Evolutionary conservation across 2,113 vertebrate species (phyloP).

Genomic region (Nycticebus coucang): DNA sequence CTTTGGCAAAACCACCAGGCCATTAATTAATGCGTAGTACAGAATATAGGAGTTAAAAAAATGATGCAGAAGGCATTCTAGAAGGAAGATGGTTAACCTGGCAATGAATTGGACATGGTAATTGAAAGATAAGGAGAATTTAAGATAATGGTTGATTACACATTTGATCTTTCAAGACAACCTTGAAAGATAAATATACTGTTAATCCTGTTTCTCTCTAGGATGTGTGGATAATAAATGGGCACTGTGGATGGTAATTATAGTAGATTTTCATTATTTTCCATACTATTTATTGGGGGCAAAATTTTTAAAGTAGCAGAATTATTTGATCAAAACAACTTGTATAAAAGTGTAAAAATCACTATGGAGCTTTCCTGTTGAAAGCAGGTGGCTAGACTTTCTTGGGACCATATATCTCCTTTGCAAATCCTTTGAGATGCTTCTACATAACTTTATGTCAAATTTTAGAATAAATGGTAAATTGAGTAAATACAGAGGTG

Average conservation of each 20-base stretch:
- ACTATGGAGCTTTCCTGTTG: neutral
- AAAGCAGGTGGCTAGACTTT: neutral
- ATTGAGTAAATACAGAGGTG: neutral
- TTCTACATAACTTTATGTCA: neutral
- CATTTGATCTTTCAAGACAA: neutral
- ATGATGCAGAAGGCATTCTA: neutral
- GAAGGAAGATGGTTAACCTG: neutral
- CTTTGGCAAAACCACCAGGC: neutral
- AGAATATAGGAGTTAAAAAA: neutral
- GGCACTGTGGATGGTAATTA: neutral
- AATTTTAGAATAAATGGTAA: neutral
- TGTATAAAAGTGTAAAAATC: neutral
- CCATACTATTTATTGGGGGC: neutral
- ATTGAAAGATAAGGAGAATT: neutral
- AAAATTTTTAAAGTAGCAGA: neutral
- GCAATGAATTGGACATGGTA: neutral
- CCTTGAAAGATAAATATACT: slow-evolving; percentile 1
- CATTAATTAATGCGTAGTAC: neutral
- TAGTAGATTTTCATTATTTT: neutral
- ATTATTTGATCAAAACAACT: neutral
- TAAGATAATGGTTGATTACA: neutral
- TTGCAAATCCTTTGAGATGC: neutral
- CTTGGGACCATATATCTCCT: neutral
- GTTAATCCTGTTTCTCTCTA: neutral
- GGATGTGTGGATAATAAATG: neutral